These are phyloP conservation scores for Strigamia transsilvanica DNA, from an alignment of 2,888 invertebrate genomes.

Conservation along the genomic window DNA sequence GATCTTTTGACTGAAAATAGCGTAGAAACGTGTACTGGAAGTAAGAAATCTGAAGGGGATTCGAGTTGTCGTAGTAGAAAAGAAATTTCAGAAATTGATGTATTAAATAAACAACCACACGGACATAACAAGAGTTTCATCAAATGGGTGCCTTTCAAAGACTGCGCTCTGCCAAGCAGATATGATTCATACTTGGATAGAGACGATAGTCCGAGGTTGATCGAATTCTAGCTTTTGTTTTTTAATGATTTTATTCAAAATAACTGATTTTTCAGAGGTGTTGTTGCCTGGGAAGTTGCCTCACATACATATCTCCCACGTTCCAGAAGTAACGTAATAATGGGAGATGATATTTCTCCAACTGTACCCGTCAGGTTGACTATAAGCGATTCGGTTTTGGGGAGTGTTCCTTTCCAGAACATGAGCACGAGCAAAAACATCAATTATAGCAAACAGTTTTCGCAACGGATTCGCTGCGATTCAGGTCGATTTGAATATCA, in stretches of 20 bases:
- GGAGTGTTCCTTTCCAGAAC: slow-evolving; percentile 3
- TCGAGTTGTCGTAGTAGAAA: slow-evolving; percentile 17
- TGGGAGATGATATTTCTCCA: not conserved
- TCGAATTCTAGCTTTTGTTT: too few relatives aligned
- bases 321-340: slow-evolving; percentile 21
- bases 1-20: not conserved
- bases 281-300: slow-evolving; percentile 48
- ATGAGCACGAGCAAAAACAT: slow-evolving; percentile 18
- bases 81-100: not conserved
- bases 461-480: slow-evolving; percentile 46
- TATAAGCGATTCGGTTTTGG: slow-evolving; percentile 50
- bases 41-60: slow-evolving; percentile 27
- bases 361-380: slow-evolving; percentile 40
- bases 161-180: slow-evolving; percentile 15
- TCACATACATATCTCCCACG: slow-evolving; percentile 18
- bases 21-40: slow-evolving; percentile 26
- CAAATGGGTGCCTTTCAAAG: slow-evolving; percentile 46
- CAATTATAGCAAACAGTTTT: slow-evolving; percentile 11
- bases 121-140: slow-evolving; percentile 42
- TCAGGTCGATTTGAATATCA: slow-evolving; percentile 48
- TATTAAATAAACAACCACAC: slow-evolving; percentile 23
- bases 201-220: slow-evolving; percentile 34
- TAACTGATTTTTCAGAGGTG: slow-evolving; percentile 6
- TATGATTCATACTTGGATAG: slow-evolving; percentile 35
- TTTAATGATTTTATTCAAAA: not conserved